phyloP scores from a whole-genome alignment of 2,113 vertebrate genomes.

The Formicarius rufipectus region DNA sequence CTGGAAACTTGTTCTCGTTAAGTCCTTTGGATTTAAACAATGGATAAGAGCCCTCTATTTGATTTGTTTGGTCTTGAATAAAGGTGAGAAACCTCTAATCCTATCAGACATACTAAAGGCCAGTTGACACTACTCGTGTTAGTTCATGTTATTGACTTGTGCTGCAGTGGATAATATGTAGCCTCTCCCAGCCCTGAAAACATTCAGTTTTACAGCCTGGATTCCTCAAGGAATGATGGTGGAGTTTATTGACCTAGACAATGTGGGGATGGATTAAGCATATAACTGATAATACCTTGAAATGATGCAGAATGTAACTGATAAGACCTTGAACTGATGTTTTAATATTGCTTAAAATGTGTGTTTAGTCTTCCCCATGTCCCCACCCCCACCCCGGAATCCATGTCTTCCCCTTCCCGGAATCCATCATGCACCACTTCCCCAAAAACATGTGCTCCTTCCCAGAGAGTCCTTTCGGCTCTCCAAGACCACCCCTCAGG shows the following conservation, averaged over 20 bases:
- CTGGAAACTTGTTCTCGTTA: not conserved
- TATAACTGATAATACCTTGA: too few relatives aligned
- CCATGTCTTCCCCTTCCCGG: too few relatives aligned
- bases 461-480: too few relatives aligned
- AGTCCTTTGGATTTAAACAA: not conserved
- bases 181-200: not conserved
- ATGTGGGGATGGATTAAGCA: too few relatives aligned
- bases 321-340: too few relatives aligned
- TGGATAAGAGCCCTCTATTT: not conserved
- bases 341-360: too few relatives aligned
- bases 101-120: not conserved
- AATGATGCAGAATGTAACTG: too few relatives aligned
- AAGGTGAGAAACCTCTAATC: not conserved
- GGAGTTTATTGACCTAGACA: not conserved
- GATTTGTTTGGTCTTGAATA: not conserved
- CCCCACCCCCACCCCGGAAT: too few relatives aligned
- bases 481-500: too few relatives aligned
- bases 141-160: not conserved
- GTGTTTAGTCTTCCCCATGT: too few relatives aligned
- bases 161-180: not conserved
- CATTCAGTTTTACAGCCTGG: not conserved
- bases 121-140: not conserved
- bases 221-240: not conserved
- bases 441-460: too few relatives aligned
- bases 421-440: too few relatives aligned